These are phyloP conservation scores for Aulostomus chinensis DNA, from an alignment of 2,797 vertebrate genomes.

Conservation along the genomic window DNA sequence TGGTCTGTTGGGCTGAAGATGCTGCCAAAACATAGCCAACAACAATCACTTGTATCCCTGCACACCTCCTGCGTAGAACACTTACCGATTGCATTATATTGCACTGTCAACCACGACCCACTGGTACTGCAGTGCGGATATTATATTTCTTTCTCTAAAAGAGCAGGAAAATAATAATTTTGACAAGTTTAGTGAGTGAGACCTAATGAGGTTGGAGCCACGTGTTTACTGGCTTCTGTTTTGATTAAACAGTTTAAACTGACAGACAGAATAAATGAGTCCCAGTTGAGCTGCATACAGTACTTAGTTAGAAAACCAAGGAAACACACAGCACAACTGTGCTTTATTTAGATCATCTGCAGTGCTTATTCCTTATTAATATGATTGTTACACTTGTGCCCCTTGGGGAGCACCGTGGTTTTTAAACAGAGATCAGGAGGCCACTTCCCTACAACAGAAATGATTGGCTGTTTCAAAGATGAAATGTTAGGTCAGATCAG, in stretches of 20 bases:
- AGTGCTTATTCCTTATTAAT: conserved; percentile 38
- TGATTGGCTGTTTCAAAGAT: conserved; percentile 28
- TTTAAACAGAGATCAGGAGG: conserved; percentile 30
- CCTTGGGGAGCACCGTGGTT: conserved; percentile 11
- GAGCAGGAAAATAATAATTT: neutral
- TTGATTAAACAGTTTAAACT: conserved; percentile 5
- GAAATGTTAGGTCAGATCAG: conserved; percentile 47
- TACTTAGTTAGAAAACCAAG: conserved; percentile 1
- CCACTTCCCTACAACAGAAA: conserved; percentile 21
- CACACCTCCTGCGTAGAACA: too few species aligned
- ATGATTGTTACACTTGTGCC: conserved; percentile 12
- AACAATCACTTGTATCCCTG: too few species aligned
- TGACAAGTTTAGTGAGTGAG: neutral
- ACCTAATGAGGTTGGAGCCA: neutral
- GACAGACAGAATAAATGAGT: conserved; percentile 3
- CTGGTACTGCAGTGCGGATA: too few species aligned
- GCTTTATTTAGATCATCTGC: conserved; percentile 33
- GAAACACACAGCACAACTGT: neutral
- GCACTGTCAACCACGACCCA: too few species aligned
- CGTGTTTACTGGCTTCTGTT: conserved; percentile 1
- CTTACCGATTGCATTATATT: too few species aligned
- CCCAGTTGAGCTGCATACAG: neutral
- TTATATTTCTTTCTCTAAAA: neutral
- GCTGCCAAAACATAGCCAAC: too few species aligned
- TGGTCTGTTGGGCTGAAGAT: too few species aligned